Evolutionary conservation across 2,113 vertebrate species (phyloP).

Genomic region (Oryctolagus cuniculus): DNA sequence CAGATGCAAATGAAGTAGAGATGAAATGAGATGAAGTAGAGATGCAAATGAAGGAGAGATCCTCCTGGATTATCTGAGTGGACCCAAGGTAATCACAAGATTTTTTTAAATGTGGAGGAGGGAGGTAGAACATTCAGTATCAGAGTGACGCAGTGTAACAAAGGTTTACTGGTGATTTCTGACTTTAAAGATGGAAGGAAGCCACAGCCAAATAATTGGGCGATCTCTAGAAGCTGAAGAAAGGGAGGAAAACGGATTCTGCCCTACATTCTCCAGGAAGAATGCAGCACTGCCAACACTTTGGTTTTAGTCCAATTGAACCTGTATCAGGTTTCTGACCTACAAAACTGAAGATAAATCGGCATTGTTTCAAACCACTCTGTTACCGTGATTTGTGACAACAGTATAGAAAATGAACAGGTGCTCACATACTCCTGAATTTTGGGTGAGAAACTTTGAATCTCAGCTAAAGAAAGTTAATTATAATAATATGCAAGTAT

Average conservation of each 20-base stretch:
- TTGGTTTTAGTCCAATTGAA: neutral
- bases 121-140: neutral
- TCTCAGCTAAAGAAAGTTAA: neutral
- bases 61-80: neutral
- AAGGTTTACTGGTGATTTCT: neutral
- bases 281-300: neutral
- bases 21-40: no score
- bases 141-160: neutral
- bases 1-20: neutral
- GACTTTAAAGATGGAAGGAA: neutral
- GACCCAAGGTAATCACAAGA: neutral
- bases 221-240: neutral
- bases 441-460: conserved; percentile 42
- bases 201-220: neutral
- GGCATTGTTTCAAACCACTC: neutral
- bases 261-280: neutral
- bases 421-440: neutral
- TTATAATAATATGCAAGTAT: neutral
- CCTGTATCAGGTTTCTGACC: neutral
- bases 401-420: neutral
- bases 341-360: neutral
- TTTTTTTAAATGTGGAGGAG: neutral
- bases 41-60: neutral
- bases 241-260: neutral
- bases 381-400: neutral